A percentile compares a stretch with the other conserved stretches of the same genome.
phyloP scores from a whole-genome alignment of 2,797 vertebrate species.

The Pampus argenteus region DNA sequence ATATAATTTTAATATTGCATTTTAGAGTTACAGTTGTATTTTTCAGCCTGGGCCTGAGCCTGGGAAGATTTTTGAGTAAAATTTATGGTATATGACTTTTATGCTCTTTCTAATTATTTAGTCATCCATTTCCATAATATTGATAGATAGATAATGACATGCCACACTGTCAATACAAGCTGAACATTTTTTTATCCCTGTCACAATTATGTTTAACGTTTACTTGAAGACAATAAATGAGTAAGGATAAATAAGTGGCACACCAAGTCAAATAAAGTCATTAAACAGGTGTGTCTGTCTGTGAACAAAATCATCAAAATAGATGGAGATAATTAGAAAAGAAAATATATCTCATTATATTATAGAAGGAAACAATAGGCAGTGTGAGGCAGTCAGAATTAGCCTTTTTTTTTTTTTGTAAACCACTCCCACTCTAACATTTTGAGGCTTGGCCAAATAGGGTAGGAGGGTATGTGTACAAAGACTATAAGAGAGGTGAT shows the following conservation, averaged over 20 bases:
- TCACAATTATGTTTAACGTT: not conserved
- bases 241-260: not conserved
- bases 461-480: not conserved
- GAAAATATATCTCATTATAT: no score
- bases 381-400: not conserved
- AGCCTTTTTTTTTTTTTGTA: constrained; percentile 4
- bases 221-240: not conserved
- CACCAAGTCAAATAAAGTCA: not conserved
- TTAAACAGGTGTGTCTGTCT: not conserved
- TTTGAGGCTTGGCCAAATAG: constrained; percentile 43
- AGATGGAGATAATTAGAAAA: not conserved
- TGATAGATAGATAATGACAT: no score
- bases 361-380: not conserved
- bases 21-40: not conserved
- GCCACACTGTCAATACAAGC: not conserved
- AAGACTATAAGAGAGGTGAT: constrained; percentile 55
- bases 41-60: not conserved
- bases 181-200: not conserved
- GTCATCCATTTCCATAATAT: not conserved
- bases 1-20: not conserved
- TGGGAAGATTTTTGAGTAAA: not conserved
- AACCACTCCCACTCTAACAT: constrained; percentile 50
- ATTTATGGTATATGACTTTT: not conserved
- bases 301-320: not conserved
- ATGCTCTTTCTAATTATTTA: not conserved